Evolutionary conservation across 2,797 vertebrate species (phyloP).

Genomic region (Anisognathus igniventris): DNA sequence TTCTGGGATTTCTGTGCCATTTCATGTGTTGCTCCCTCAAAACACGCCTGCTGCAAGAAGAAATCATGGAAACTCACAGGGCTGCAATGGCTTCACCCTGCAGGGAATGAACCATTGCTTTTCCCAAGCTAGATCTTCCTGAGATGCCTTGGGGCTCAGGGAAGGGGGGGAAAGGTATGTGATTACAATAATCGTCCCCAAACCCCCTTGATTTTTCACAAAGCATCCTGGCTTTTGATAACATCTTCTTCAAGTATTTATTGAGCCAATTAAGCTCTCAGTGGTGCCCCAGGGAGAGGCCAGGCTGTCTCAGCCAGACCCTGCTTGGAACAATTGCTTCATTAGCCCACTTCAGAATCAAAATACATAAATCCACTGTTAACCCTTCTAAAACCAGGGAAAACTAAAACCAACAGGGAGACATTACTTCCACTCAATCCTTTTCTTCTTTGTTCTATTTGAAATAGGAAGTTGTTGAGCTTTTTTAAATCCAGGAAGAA

Average conservation of each 20-base stretch:
- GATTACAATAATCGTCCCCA: background rate
- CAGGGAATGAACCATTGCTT: background rate
- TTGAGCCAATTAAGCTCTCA: conserved; percentile 57
- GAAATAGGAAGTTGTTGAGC: background rate
- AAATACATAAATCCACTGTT: background rate
- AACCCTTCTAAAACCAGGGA: background rate
- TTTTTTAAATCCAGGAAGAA: background rate
- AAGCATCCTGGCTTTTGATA: conserved; percentile 13
- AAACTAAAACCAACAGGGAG: background rate
- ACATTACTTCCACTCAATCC: background rate
- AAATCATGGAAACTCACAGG: background rate
- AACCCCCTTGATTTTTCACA: background rate
- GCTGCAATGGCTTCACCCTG: rapidly evolving
- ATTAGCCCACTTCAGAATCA: conserved; percentile 36
- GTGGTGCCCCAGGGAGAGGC: conserved; percentile 46
- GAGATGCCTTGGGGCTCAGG: rapidly evolving
- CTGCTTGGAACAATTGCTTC: conserved; percentile 48
- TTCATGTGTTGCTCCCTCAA: background rate
- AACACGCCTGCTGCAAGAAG: background rate
- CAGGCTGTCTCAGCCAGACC: conserved; percentile 37
- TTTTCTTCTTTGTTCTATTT: background rate
- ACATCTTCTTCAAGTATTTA: conserved; percentile 51
- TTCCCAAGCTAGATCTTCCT: background rate
- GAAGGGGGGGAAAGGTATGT: background rate
- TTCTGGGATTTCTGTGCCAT: background rate